Conservation (phyloP, 2,797 vertebrate species). For the Sebastes matsubarae region DNA sequence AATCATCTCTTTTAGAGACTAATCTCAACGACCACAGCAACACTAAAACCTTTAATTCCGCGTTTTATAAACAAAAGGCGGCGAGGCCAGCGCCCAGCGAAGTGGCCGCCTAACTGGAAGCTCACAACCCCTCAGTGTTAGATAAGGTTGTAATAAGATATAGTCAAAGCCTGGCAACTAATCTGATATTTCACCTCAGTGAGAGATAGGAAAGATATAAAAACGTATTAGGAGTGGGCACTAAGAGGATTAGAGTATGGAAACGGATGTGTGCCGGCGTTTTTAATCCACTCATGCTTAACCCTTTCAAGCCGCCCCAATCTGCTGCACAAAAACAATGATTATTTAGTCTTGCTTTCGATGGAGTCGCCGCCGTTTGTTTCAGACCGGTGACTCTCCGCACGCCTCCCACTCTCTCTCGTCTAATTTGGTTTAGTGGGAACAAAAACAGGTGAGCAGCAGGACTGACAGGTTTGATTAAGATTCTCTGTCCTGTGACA, state of each 20-base stretch:
- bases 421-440: slow-evolving; percentile 45
- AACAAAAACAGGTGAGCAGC: slow-evolving; percentile 34
- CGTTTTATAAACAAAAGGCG: slow-evolving; percentile 47
- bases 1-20: slow-evolving; percentile 52
- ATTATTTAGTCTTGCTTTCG: slow-evolving; percentile 65
- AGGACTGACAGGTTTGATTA: slow-evolving; percentile 72
- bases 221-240: slow-evolving; percentile 84
- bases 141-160: slow-evolving; percentile 87
- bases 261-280: slow-evolving; percentile 81
- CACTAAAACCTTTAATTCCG: slow-evolving; percentile 33
- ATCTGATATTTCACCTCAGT: slow-evolving; percentile 86
- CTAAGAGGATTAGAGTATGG: slow-evolving; percentile 86
- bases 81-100: slow-evolving; percentile 1
- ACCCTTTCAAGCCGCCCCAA: slow-evolving; percentile 81
- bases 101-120: slow-evolving; percentile 17
- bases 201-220: slow-evolving; percentile 84
- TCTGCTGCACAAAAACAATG: slow-evolving; percentile 71
- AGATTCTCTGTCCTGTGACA: slow-evolving; percentile 70
- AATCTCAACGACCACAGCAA: slow-evolving; percentile 27
- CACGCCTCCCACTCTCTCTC: slow-evolving; percentile 4
- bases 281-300: slow-evolving; percentile 85
- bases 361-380: slow-evolving; percentile 46
- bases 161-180: slow-evolving; percentile 82
- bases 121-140: slow-evolving; percentile 66
- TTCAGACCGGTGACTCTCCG: slow-evolving; percentile 39